Conservation (phyloP, 1,140 invertebrate species). For the Zeugodacus cucurbitae region DNA sequence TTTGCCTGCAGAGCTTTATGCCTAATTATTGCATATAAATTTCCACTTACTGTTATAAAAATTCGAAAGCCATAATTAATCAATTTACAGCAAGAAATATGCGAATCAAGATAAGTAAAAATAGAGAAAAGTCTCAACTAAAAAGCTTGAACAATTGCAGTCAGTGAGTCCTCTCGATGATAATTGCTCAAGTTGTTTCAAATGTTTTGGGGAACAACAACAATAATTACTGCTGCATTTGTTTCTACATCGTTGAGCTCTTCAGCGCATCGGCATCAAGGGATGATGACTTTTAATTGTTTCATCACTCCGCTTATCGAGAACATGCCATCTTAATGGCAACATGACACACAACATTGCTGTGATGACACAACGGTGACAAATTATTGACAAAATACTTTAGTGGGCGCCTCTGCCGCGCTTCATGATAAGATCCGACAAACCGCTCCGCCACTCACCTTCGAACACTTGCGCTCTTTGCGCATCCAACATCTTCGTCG, state of each 20-base stretch:
- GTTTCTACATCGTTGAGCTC: neutral
- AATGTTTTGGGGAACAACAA: too few species aligned
- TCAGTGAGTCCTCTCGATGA: too few species aligned
- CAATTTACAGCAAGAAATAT: neutral
- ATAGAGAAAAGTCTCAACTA: neutral
- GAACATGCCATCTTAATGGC: slow-evolving; percentile 51
- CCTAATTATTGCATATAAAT: slow-evolving; percentile 25
- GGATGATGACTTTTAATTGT: slow-evolving; percentile 55
- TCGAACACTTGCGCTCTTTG: slow-evolving; percentile 14
- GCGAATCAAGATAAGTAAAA: neutral
- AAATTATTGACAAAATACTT: slow-evolving; percentile 57
- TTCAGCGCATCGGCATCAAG: too few species aligned
- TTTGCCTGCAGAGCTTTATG: neutral
- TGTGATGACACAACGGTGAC: slow-evolving; percentile 61
- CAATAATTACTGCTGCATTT: too few species aligned
- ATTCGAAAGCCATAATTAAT: neutral
- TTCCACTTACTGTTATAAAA: slow-evolving; percentile 7
- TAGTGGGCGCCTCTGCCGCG: neutral
- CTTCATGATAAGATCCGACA: neutral
- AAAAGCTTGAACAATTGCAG: neutral
- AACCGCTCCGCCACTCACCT: neutral
- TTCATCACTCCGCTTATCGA: slow-evolving; percentile 62
- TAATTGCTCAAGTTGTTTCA: too few species aligned
- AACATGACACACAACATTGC: slow-evolving; percentile 61
- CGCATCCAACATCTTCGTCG: neutral